Percentiles rank a stretch among this genome's conserved stretches.
Conservation (phyloP, 2,888 invertebrate genomes). For the Apamea crenata region DNA sequence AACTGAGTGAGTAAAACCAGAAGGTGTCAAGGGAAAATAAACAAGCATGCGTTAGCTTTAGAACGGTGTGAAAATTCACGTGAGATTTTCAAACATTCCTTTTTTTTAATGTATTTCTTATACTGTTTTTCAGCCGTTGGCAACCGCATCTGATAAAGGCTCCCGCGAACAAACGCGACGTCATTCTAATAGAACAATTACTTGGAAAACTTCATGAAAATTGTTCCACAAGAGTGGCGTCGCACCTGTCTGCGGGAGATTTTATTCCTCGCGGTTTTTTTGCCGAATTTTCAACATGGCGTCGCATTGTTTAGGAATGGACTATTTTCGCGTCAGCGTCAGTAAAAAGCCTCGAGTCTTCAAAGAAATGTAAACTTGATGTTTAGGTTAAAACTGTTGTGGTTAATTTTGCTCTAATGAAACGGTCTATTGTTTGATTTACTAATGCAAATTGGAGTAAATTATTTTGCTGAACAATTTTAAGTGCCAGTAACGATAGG, state of each 20-base stretch:
- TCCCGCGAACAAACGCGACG: neutral
- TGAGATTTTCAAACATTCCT: constrained; percentile 72
- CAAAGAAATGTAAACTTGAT: constrained; percentile 31
- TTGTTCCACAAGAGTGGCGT: neutral
- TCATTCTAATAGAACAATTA: neutral
- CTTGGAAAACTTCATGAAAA: neutral
- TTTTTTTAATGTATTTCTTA: constrained; percentile 61
- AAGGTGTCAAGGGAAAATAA: constrained; percentile 83
- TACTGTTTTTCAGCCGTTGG: constrained; percentile 25
- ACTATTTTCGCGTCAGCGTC: constrained; percentile 31
- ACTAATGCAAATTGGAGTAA: constrained; percentile 27
- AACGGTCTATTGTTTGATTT: constrained; percentile 30
- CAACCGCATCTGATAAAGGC: constrained; percentile 27
- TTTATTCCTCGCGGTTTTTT: constrained; percentile 17
- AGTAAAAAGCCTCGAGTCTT: constrained; percentile 28
- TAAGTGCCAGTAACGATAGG: neutral
- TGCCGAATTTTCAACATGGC: constrained; percentile 27
- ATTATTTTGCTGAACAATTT: constrained; percentile 14
- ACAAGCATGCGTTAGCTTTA: constrained; percentile 59
- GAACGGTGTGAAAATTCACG: constrained; percentile 67
- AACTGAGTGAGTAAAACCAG: constrained; percentile 89
- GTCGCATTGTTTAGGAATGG: constrained; percentile 42
- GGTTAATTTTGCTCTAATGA: constrained; percentile 23
- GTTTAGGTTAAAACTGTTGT: constrained; percentile 11
- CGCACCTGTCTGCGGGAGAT: neutral